A percentile compares a stretch with the other conserved stretches of the same genome.
phyloP scores from a whole-genome alignment of 2,113 vertebrate species.

The Syngnathus scovelli region DNA sequence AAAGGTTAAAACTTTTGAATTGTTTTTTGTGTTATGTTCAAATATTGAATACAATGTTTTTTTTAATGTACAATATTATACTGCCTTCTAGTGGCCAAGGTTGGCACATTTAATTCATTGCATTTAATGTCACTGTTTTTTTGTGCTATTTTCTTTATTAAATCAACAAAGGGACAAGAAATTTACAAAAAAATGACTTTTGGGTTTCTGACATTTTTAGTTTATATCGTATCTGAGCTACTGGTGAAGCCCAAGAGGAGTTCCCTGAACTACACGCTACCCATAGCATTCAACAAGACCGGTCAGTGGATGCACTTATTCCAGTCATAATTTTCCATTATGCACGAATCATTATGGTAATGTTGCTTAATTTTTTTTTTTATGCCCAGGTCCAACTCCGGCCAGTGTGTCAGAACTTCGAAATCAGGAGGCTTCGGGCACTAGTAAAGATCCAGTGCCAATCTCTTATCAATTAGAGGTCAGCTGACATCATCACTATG shows the following conservation, averaged over 20 bases:
- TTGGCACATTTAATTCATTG: background rate
- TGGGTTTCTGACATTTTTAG: conserved; percentile 49
- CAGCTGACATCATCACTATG: conserved; percentile 3
- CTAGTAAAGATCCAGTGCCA: conserved; percentile 54
- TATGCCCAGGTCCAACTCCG: conserved; percentile 72
- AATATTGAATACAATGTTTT: background rate
- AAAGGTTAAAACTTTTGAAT: background rate
- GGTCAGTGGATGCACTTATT: conserved; percentile 57
- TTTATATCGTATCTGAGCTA: conserved; percentile 78
- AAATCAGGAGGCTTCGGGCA: conserved; percentile 68
- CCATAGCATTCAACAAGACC: conserved; percentile 86
- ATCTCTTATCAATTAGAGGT: conserved; percentile 85
- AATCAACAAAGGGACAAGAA: no score
- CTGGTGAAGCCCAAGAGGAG: conserved; percentile 94
- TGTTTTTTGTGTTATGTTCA: background rate
- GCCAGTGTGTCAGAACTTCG: conserved; percentile 78
- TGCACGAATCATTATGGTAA: background rate
- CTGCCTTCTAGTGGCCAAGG: background rate
- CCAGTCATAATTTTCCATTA: background rate
- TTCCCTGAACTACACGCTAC: conserved; percentile 85
- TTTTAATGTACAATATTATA: no score
- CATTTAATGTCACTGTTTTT: no score
- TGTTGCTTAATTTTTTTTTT: background rate
- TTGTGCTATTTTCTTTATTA: no score
- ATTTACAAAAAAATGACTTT: no score